Evolutionary conservation across 2,797 vertebrate genomes (phyloP).

Genomic region (Synanceia verrucosa): DNA sequence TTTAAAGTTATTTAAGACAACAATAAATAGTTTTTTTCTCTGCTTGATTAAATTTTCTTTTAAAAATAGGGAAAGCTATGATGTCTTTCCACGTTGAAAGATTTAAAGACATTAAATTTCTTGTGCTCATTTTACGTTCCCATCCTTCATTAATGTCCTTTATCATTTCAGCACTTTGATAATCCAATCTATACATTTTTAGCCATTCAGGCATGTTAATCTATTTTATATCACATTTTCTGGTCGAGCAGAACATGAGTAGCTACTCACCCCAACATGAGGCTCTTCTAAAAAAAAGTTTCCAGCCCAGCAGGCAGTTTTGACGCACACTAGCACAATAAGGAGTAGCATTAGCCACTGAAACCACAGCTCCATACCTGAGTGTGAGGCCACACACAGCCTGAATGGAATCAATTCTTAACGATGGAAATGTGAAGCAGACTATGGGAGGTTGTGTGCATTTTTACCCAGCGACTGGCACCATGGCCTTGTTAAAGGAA

Average conservation of each 20-base stretch:
- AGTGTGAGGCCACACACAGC: slow-evolving; percentile 50
- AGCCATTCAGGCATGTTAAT: no score
- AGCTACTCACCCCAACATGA: not conserved
- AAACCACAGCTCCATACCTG: slow-evolving; percentile 40
- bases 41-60: not conserved
- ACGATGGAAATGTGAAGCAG: slow-evolving; percentile 50
- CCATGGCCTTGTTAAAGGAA: slow-evolving; percentile 70
- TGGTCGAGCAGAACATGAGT: not conserved
- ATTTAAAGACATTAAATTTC: accelerated
- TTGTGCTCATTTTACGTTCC: not conserved
- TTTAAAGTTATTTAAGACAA: not conserved
- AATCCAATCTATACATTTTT: no score
- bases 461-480: slow-evolving; percentile 56
- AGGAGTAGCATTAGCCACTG: slow-evolving; percentile 15
- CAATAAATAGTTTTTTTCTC: no score
- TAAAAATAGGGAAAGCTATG: not conserved
- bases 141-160: not conserved
- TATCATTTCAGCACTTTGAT: not conserved
- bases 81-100: not conserved
- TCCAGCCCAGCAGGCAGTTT: slow-evolving; percentile 11
- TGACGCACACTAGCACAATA: not conserved
- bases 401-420: slow-evolving; percentile 27
- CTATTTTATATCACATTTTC: not conserved
- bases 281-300: not conserved
- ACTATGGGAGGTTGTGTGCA: slow-evolving; percentile 15